phyloP scores from a whole-genome alignment of 2,888 invertebrate genomes.

The Cotesia congregata region DNA sequence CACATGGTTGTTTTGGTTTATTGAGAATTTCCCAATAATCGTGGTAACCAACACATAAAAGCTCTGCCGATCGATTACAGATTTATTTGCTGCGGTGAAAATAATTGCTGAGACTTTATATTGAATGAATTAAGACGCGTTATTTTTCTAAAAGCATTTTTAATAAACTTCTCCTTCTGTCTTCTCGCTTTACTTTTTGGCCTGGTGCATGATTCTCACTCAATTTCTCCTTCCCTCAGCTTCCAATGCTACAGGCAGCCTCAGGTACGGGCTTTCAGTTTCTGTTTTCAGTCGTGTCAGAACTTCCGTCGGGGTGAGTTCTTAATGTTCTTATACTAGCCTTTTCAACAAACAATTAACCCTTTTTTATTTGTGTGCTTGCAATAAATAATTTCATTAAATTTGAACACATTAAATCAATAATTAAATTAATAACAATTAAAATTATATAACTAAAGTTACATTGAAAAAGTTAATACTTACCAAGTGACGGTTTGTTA shows the following conservation, averaged over 20 bases:
- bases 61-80: not conserved
- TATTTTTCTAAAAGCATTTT: not conserved
- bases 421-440: not conserved
- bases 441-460: not conserved
- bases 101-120: not conserved
- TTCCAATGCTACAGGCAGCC: conserved; percentile 20
- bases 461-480: not conserved
- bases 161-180: not conserved
- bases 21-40: not conserved
- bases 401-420: not conserved
- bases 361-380: not conserved
- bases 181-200: not conserved
- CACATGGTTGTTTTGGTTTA: not conserved
- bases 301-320: conserved; percentile 29
- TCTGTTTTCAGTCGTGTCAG: conserved; percentile 26
- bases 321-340: conserved; percentile 11
- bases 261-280: conserved; percentile 27
- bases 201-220: not conserved
- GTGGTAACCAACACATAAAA: not conserved
- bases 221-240: conserved; percentile 4
- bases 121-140: not conserved
- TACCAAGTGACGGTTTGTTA: not conserved
- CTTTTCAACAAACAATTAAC: not conserved
- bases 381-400: not conserved
- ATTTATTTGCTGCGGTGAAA: not conserved